Conservation (phyloP, 2,888 invertebrate species). For the Hyalella azteca region DNA sequence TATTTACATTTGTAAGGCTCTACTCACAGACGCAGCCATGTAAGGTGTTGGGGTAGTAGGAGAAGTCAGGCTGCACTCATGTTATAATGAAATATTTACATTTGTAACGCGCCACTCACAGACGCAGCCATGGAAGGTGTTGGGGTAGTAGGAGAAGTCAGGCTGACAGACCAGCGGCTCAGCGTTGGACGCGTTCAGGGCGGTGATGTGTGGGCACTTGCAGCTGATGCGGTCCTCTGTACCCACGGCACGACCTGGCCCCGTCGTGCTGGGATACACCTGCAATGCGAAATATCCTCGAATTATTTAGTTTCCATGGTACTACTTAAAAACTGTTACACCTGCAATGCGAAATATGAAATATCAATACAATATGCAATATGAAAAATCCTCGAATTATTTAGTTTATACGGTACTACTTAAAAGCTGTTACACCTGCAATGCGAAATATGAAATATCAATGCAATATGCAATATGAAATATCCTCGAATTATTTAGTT, state of each 20-base stretch:
- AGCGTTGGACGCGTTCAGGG: neutral
- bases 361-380: too few relatives aligned
- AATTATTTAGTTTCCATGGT: too few relatives aligned
- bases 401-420: too few relatives aligned
- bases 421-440: too few relatives aligned
- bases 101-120: neutral
- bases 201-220: neutral
- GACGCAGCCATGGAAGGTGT: conserved; percentile 22
- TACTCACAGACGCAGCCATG: neutral
- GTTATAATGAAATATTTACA: neutral
- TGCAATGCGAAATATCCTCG: neutral
- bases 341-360: too few relatives aligned
- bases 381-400: too few relatives aligned
- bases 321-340: too few relatives aligned
- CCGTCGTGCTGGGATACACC: neutral
- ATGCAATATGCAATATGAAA: too few relatives aligned
- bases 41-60: neutral
- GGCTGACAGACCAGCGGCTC: conserved; percentile 2
- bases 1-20: neutral
- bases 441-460: too few relatives aligned
- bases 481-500: too few relatives aligned
- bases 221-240: neutral
- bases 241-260: neutral
- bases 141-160: neutral
- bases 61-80: too few relatives aligned